These are phyloP conservation scores for Spatulosminthurus flaviceps DNA, from an alignment of 2,888 invertebrate species.

Conservation along the genomic window DNA sequence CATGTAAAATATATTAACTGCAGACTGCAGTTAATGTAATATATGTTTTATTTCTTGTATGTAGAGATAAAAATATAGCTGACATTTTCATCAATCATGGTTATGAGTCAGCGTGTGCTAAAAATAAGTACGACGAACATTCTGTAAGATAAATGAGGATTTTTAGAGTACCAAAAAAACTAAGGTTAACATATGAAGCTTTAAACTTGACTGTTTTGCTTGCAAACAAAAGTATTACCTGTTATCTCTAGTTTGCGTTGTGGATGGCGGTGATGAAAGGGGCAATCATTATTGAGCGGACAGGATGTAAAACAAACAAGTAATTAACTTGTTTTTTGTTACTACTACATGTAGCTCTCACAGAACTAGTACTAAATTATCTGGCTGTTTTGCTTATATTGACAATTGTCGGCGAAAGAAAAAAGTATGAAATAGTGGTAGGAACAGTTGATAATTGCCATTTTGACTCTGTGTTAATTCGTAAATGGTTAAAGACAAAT, in stretches of 20 bases:
- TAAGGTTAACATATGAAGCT: slow-evolving; percentile 6
- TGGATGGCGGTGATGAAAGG: slow-evolving; percentile 36
- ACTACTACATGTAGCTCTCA: too few species aligned
- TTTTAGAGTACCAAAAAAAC: neutral
- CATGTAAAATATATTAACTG: too few species aligned
- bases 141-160: neutral
- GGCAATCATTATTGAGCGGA: slow-evolving; percentile 43
- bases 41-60: neutral
- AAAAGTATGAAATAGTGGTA: too few species aligned
- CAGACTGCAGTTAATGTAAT: too few species aligned
- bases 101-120: slow-evolving; percentile 39
- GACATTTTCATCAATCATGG: neutral
- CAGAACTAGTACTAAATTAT: too few species aligned
- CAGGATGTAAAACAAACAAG: too few species aligned
- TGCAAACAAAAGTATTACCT: neutral
- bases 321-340: too few species aligned
- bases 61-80: neutral
- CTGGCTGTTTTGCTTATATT: too few species aligned
- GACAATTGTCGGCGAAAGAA: too few species aligned
- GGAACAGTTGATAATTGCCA: too few species aligned
- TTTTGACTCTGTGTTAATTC: too few species aligned
- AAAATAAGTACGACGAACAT: neutral
- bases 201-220: slow-evolving; percentile 23
- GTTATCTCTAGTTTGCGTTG: slow-evolving; percentile 19
- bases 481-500: too few species aligned